These are phyloP conservation scores for Drosophila subobscura DNA, from an alignment of 1,140 invertebrate species.

Conservation along the genomic window DNA sequence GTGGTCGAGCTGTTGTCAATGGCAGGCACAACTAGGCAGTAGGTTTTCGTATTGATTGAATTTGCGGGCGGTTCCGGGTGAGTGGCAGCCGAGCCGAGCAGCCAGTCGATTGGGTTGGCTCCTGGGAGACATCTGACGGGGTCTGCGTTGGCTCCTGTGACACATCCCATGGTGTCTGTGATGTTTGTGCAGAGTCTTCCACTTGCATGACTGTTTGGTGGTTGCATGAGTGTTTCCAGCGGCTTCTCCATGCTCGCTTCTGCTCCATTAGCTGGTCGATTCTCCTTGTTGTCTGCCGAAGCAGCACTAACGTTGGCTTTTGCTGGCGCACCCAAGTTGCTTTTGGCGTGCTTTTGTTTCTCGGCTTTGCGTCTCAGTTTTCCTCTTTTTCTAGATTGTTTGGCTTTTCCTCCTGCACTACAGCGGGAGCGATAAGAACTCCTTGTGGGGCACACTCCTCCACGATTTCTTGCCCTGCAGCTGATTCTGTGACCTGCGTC, in stretches of 20 bases:
- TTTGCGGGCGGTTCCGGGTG: slow-evolving; percentile 56
- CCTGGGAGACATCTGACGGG: slow-evolving; percentile 22
- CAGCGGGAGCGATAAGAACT: too few relatives aligned
- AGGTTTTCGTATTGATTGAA: slow-evolving; percentile 71
- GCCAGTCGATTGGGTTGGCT: slow-evolving; percentile 9
- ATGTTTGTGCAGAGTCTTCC: too few relatives aligned
- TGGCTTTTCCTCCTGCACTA: too few relatives aligned
- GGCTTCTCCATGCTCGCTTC: background rate
- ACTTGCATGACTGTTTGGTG: too few relatives aligned
- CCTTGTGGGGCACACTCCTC: background rate
- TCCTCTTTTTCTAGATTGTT: too few relatives aligned
- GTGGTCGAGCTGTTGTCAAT: slow-evolving; percentile 54
- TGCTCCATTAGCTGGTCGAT: slow-evolving; percentile 8
- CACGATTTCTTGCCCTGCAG: too few relatives aligned
- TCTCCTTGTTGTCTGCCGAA: slow-evolving; percentile 6
- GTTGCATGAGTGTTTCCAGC: too few relatives aligned
- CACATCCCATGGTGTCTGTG: too few relatives aligned
- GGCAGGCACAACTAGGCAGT: slow-evolving; percentile 47
- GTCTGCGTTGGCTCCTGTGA: background rate
- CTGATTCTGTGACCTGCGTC: background rate
- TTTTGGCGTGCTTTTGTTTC: too few relatives aligned
- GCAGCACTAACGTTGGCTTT: too few relatives aligned
- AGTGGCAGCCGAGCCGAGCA: slow-evolving; percentile 19
- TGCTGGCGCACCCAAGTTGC: too few relatives aligned
- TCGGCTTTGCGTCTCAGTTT: too few relatives aligned